These are phyloP conservation scores for Meganola albula DNA, from an alignment of 2,888 invertebrate species.

Conservation along the genomic window DNA sequence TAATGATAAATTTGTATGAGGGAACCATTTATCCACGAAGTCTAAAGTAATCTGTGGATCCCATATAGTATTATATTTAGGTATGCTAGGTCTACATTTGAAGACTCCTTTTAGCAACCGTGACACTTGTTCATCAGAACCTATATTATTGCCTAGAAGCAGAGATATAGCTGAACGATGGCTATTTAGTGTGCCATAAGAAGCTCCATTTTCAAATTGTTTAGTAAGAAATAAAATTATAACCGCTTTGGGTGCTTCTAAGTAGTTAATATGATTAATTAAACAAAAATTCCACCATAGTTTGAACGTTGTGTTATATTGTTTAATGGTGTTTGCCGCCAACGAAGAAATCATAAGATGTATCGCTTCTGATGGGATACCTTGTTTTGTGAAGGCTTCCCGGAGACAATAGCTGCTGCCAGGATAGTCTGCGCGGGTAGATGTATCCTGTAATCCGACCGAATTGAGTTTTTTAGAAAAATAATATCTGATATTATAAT, in stretches of 20 bases:
- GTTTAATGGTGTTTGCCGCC: neutral
- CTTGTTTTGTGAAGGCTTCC: neutral
- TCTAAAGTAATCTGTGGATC: constrained; percentile 8
- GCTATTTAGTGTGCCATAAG: constrained; percentile 6
- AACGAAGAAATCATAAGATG: neutral
- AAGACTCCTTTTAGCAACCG: constrained; percentile 26
- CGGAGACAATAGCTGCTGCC: constrained; percentile 4
- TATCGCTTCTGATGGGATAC: neutral
- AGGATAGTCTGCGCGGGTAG: constrained; percentile 5
- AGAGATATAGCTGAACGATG: constrained; percentile 6
- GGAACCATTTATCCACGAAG: constrained; percentile 3
- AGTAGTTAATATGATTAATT: no score
- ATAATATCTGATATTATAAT: constrained; percentile 12
- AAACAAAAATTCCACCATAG: constrained; percentile 2
- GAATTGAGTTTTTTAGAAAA: neutral
- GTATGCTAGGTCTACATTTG: constrained; percentile 21
- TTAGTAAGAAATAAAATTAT: constrained; percentile 2
- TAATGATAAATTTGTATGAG: constrained; percentile 2
- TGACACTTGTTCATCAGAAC: constrained; percentile 17
- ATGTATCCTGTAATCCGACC: constrained; percentile 1
- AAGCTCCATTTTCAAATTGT: constrained; percentile 3
- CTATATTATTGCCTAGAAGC: constrained; percentile 22
- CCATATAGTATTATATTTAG: constrained; percentile 23
- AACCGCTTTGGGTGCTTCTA: neutral
- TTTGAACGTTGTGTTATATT: neutral